A percentile compares a stretch with the other conserved stretches of the same genome.
Evolutionary conservation across 2,888 invertebrate species (phyloP).

Genomic region (Scelioninae gen. 2): DNA sequence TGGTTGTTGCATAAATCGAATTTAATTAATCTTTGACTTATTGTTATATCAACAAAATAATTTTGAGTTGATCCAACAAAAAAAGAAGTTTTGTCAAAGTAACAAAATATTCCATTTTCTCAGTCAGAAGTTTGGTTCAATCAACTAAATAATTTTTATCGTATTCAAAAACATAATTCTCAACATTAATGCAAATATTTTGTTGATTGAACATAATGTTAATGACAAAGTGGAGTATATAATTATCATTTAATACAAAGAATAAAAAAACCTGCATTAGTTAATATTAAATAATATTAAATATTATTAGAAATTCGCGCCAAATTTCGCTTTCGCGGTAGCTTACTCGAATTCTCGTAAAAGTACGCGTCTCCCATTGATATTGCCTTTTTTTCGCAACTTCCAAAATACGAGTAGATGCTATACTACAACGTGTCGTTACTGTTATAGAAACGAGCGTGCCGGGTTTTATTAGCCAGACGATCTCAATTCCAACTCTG

Average conservation of each 20-base stretch:
- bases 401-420: conserved; percentile 52
- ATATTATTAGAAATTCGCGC: conserved; percentile 38
- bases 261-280: not conserved
- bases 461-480: conserved; percentile 43
- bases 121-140: too few relatives aligned
- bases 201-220: too few relatives aligned
- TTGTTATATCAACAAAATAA: too few relatives aligned
- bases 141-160: too few relatives aligned
- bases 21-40: too few relatives aligned
- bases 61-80: too few relatives aligned
- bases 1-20: too few relatives aligned
- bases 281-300: not conserved
- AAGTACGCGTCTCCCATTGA: conserved; percentile 28
- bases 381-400: conserved; percentile 45
- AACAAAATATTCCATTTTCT: too few relatives aligned
- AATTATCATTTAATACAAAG: too few relatives aligned
- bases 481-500: conserved; percentile 44
- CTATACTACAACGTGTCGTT: conserved; percentile 42
- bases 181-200: too few relatives aligned
- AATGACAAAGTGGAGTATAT: not conserved
- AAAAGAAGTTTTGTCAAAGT: too few relatives aligned
- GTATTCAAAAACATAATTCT: too few relatives aligned
- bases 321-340: conserved; percentile 29
- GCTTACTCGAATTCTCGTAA: conserved; percentile 40
- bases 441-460: conserved; percentile 55